Evolutionary conservation across 2,888 invertebrate genomes (phyloP), one percentile per base, ranked within the genome.

Genomic region (Lysandra bellargus): DNA sequence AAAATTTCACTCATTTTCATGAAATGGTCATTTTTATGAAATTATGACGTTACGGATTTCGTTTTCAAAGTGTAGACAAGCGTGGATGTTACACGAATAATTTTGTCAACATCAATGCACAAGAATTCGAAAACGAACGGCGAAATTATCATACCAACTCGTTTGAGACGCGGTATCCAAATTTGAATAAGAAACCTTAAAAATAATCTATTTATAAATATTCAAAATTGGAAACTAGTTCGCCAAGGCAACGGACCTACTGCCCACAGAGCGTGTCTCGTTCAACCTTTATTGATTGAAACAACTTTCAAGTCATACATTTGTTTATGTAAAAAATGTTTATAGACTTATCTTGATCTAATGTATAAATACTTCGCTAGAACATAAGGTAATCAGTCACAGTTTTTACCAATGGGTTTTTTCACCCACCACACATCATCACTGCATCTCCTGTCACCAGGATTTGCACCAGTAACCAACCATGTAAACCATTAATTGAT

Each of bases 211-310:
- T 73, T n/a, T 75, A 73, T 79, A 75, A 79, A 79, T 79, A 79
- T 79, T 75, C 33, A 75, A 75, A 79, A 75, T 74, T 75, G 60
- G 79, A 81, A 83, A 83, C 82, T 82, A 80, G 82, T 82, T 81
- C 79, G 78, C 80, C 80, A 80, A 81, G 83, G 81, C 81, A 81
- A 82, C 82, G 84, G 83, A 84, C 83, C 81, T 82, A 80, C 80
- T 80, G 60, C 83, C 82, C 80, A 79, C 79, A 82, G 61, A 61
- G 83, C 84, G 83, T 84, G 84, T 60, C 61, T 74, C 37, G 74
- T 79, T 74, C 74, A 75, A 44, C 79, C 79, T 79, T 73, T 79
- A 79, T 61, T 44, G 74, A 79, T 79, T 79, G 74, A 61, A 79
- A 79, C 79, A 79, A 79, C 79, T 79, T 79, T 79, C 79, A 79